A percentile compares a stretch with the other conserved stretches of the same genome.
Evolutionary conservation across 2,888 invertebrate species (phyloP).

Genomic region (Netelia melanura): DNA sequence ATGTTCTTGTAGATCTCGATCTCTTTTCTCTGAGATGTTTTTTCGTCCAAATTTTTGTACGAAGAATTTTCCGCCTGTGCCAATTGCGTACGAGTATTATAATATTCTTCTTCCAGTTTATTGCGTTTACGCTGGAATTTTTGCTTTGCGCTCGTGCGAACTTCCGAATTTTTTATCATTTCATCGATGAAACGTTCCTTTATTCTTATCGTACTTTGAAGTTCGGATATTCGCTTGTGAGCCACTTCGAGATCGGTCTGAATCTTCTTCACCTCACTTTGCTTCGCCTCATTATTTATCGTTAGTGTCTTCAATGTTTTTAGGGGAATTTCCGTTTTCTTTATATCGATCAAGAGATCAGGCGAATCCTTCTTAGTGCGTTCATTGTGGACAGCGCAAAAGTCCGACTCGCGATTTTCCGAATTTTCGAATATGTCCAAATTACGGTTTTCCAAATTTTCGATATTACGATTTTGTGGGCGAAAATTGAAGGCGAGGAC

Average conservation of each 20-base stretch:
- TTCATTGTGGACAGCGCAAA: slow-evolving; percentile 67
- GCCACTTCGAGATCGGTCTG: slow-evolving; percentile 88
- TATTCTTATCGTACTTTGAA: slow-evolving; percentile 89
- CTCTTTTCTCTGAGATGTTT: slow-evolving; percentile 83
- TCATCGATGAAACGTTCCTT: slow-evolving; percentile 92
- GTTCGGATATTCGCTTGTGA: slow-evolving; percentile 90
- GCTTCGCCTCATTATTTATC: slow-evolving; percentile 81
- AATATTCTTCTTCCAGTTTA: slow-evolving; percentile 88
- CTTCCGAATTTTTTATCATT: slow-evolving; percentile 87
- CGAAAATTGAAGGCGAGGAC: slow-evolving; percentile 79
- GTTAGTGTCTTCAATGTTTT: slow-evolving; percentile 85
- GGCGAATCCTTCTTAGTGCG: slow-evolving; percentile 82
- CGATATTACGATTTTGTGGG: slow-evolving; percentile 75
- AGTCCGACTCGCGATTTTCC: slow-evolving; percentile 63
- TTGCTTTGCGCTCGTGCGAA: slow-evolving; percentile 87
- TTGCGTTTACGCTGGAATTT: slow-evolving; percentile 88
- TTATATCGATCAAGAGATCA: slow-evolving; percentile 85
- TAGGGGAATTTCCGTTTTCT: slow-evolving; percentile 86
- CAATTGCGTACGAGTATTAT: slow-evolving; percentile 87
- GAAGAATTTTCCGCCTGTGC: slow-evolving; percentile 85
- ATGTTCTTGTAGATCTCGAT: slow-evolving; percentile 84
- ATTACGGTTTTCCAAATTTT: slow-evolving; percentile 60
- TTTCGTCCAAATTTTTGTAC: slow-evolving; percentile 76
- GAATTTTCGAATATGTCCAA: slow-evolving; percentile 64
- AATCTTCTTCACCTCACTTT: slow-evolving; percentile 83